phyloP scores from a whole-genome alignment of 2,888 invertebrate genomes.

The Mythimna lalbum region DNA sequence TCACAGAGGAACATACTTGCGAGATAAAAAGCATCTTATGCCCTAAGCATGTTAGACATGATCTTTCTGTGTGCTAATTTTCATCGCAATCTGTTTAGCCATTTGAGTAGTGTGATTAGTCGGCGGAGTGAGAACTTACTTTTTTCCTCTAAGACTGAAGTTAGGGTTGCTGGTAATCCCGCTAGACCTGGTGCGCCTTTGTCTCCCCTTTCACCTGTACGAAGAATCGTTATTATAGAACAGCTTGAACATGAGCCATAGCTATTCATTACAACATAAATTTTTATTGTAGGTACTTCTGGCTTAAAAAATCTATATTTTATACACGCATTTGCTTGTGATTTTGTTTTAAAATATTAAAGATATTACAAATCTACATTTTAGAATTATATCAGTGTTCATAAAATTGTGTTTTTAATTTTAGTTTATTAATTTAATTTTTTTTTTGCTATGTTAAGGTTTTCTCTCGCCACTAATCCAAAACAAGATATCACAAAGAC shows the following conservation, averaged over 20 bases:
- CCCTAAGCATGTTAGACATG: no score
- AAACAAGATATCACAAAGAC: background rate
- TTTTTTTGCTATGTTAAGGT: background rate
- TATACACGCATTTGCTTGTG: no score
- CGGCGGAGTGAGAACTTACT: constrained; percentile 70
- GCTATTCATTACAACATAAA: background rate
- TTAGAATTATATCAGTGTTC: background rate
- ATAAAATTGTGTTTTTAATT: background rate
- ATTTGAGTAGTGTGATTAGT: no score
- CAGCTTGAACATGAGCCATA: background rate
- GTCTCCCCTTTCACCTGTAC: constrained; percentile 91
- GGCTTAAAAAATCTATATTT: background rate
- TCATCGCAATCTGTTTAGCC: no score
- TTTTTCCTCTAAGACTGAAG: constrained; percentile 76
- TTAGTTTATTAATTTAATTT: background rate
- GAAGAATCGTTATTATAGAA: background rate
- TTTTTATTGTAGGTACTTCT: background rate
- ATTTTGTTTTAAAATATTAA: background rate
- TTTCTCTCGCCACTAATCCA: background rate
- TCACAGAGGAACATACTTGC: no score
- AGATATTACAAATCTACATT: background rate
- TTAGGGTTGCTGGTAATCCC: constrained; percentile 93
- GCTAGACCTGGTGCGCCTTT: constrained; percentile 94
- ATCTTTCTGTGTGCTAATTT: no score
- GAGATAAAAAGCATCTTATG: no score